Evolutionary conservation across 2,797 vertebrate genomes (phyloP), one percentile per base, ranked within the genome.

Genomic region (Lithobates pipiens): DNA sequence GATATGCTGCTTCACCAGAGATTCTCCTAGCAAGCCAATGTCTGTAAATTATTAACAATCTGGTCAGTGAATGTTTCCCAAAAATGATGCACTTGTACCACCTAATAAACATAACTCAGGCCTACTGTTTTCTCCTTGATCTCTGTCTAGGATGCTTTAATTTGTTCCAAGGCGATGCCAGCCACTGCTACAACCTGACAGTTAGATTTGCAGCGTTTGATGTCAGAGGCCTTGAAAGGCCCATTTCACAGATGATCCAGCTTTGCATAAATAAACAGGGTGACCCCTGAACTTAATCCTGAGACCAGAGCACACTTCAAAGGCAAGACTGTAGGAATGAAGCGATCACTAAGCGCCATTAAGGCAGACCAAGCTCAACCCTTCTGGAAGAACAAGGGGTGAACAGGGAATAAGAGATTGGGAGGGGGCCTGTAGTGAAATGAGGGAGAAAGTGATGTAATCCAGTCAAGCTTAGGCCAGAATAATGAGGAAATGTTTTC

Each of bases 181-280:
- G 13, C 90, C 88, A 88, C 88, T 88, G 88, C 90, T 91, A 89
- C 80, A 89, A 90, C 89, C 91, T 89, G 89, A 89, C 88, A 83
- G 88, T 83, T 83, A 88, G 91, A 91, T 91, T 89, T 89, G 84
- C 88, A 89, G 88, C 42, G 88, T 93, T 93, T 93, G 92, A 93
- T 92, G 92, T 93, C 88, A 84, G 86, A 83, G 86, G 90, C 89
- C 92, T 89, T 90, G 88, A 92, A 93, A 93, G 90, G 46, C 92
- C 90, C 88, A 89, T 93, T 92, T 92, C 92, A 91, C 91, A 93
- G 92, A 91, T 89, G 90, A 93, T 89, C 90, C 93, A 91, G 92
- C 91, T 94, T 92, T 93, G 91, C 92, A 93, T 93, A 93, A 93
- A 94, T 92, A 94, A 92, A 93, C 91, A 92, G 89, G 88, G 90